Percentiles rank a stretch among this genome's conserved stretches.
These are phyloP conservation scores for Ctenopoma multispine DNA, from an alignment of 2,797 vertebrate species.

Conservation along the genomic window DNA sequence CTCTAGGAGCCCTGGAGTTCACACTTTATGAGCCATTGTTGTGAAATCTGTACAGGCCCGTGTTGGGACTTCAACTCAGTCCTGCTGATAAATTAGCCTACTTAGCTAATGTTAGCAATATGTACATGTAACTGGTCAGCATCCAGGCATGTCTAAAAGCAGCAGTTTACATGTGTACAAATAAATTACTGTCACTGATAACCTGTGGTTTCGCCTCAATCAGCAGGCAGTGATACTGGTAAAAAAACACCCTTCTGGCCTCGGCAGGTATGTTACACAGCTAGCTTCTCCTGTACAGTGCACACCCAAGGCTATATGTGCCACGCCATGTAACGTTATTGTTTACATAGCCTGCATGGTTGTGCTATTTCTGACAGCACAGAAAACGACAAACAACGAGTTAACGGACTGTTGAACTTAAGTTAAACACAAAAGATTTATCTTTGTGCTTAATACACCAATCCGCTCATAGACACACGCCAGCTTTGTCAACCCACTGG, in stretches of 20 bases:
- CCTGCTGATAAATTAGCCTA: constrained; percentile 50
- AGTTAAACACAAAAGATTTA: neutral
- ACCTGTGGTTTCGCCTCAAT: neutral
- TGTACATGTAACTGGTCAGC: neutral
- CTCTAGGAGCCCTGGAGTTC: neutral
- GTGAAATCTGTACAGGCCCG: constrained; percentile 60
- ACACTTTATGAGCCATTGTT: constrained; percentile 65
- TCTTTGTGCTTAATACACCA: neutral
- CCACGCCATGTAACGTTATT: constrained; percentile 83
- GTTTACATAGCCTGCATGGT: constrained; percentile 82
- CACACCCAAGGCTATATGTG: constrained; percentile 71
- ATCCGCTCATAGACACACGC: neutral
- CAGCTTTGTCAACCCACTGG: constrained; percentile 63
- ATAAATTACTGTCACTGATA: constrained; percentile 8
- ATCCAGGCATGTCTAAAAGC: neutral
- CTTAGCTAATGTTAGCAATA: constrained; percentile 35
- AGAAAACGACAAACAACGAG: constrained; percentile 17
- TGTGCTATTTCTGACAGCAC: constrained; percentile 56
- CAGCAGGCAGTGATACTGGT: neutral
- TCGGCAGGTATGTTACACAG: constrained; percentile 39
- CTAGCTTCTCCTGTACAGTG: constrained; percentile 64
- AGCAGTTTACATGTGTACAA: neutral
- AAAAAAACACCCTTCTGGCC: constrained; percentile 31
- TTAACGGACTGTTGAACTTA: neutral
- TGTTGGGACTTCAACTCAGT: constrained; percentile 50